Conservation (phyloP, 2,797 vertebrate genomes). For the Malurus splendens region DNA sequence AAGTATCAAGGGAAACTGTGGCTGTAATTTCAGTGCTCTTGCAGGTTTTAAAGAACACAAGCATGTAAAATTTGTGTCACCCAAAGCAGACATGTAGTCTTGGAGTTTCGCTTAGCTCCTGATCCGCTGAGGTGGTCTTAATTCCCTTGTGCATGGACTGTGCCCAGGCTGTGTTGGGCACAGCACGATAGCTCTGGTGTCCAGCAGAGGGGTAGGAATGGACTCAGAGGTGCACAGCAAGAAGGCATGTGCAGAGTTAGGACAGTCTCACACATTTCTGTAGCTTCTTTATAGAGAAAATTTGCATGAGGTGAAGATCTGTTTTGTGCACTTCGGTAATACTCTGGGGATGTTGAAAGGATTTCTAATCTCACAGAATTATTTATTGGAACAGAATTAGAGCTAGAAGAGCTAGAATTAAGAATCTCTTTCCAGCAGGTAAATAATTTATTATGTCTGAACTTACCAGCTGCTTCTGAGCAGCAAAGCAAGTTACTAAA, state of each 20-base stretch:
- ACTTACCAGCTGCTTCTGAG: neutral
- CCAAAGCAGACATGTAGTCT: neutral
- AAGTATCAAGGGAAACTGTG: neutral
- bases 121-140: neutral
- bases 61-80: neutral
- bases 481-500: neutral
- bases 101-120: neutral
- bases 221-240: rapidly evolving
- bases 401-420: neutral
- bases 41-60: neutral
- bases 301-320: neutral
- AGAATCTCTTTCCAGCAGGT: neutral
- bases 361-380: constrained; percentile 15
- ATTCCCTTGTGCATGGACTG: neutral
- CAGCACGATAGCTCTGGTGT: neutral
- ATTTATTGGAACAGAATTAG: neutral
- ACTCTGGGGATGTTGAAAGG: neutral
- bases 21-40: neutral
- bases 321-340: neutral
- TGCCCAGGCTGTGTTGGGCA: neutral
- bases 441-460: constrained; percentile 7
- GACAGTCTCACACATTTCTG: neutral
- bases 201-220: neutral
- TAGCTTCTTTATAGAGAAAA: neutral
- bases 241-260: neutral